Evolutionary conservation across 2,113 vertebrate species (phyloP).

Genomic region (Bothrops jararaca): DNA sequence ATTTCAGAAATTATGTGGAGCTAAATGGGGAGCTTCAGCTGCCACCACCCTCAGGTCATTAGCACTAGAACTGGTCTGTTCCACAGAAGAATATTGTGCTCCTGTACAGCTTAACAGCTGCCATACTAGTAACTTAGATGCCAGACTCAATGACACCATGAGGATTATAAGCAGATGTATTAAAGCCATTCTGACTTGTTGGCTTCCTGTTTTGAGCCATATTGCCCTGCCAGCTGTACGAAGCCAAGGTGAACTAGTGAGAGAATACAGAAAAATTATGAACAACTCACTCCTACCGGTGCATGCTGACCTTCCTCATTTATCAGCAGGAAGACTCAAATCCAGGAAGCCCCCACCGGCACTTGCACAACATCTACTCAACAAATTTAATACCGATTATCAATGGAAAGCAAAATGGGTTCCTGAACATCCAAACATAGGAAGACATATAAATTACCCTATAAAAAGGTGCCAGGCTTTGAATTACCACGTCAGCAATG

Average conservation of each 20-base stretch:
- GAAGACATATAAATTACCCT: neutral
- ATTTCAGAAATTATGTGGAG: neutral
- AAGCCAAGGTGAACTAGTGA: neutral
- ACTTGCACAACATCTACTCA: neutral
- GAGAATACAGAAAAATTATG: neutral
- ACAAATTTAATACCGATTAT: neutral
- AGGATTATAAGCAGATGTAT: neutral
- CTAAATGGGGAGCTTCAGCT: neutral
- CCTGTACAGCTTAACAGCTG: neutral
- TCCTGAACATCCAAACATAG: neutral
- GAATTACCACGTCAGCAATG: neutral
- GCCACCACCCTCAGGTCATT: neutral
- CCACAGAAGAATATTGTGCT: neutral
- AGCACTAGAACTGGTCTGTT: neutral
- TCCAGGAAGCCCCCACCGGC: neutral
- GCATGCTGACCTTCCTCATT: neutral
- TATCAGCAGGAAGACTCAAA: neutral
- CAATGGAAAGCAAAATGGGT: neutral
- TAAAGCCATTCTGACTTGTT: neutral
- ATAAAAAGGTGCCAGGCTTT: neutral
- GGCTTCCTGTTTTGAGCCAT: neutral
- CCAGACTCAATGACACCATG: neutral
- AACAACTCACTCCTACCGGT: neutral
- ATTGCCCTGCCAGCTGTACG: neutral
- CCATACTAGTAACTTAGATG: neutral